Conservation (phyloP, 2,888 invertebrate species). For the Ctenicera cuprea region DNA sequence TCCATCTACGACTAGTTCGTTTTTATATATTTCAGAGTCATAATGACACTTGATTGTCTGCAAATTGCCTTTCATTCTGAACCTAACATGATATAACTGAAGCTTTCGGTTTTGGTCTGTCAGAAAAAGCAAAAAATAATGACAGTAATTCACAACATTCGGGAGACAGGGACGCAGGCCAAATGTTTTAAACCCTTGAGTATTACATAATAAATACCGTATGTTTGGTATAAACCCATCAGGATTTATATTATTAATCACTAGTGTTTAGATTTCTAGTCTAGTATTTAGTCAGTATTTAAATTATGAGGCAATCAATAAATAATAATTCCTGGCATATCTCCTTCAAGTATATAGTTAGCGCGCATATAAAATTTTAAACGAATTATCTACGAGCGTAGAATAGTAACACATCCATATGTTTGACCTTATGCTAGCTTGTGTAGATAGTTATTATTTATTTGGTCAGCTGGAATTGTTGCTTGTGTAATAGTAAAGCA, state of each 20-base stretch:
- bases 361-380: too few relatives aligned
- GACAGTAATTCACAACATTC: constrained; percentile 19
- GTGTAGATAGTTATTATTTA: too few relatives aligned
- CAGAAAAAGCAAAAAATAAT: constrained; percentile 1
- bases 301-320: too few relatives aligned
- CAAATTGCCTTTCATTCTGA: constrained; percentile 19
- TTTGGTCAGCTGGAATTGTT: too few relatives aligned
- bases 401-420: too few relatives aligned
- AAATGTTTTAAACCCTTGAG: constrained; percentile 14
- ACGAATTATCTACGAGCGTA: too few relatives aligned
- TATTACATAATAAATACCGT: constrained; percentile 10
- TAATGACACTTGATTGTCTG: constrained; percentile 25
- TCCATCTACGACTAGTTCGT: background rate
- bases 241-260: constrained; percentile 17
- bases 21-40: constrained; percentile 23
- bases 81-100: background rate
- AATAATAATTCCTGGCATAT: too few relatives aligned
- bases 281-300: too few relatives aligned
- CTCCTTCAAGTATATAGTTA: too few relatives aligned
- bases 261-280: too few relatives aligned
- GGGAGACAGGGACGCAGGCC: constrained; percentile 1
- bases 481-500: too few relatives aligned
- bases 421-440: too few relatives aligned
- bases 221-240: background rate
- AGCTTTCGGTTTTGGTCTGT: background rate